These are phyloP conservation scores for Serranus cabrilla DNA, from an alignment of 2,797 vertebrate genomes.

Conservation along the genomic window DNA sequence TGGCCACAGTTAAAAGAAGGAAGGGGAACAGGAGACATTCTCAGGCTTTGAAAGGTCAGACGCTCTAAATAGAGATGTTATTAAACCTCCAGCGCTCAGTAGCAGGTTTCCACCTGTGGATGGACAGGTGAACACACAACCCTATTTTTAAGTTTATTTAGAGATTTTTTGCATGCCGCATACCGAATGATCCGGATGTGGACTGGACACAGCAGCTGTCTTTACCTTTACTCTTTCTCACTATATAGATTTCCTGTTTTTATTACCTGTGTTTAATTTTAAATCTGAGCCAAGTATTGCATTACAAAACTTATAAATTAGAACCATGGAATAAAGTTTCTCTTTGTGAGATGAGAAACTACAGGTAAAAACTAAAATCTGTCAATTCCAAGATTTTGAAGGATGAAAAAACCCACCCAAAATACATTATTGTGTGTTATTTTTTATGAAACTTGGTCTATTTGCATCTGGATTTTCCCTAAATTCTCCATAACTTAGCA, in stretches of 20 bases:
- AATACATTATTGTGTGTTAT: too few species aligned
- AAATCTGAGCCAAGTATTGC: too few species aligned
- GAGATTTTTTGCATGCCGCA: slow-evolving; percentile 25
- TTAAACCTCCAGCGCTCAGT: slow-evolving; percentile 42
- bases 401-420: too few species aligned
- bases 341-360: neutral
- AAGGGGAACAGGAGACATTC: slow-evolving; percentile 61
- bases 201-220: neutral
- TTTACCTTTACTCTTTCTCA: neutral
- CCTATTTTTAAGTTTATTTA: slow-evolving; percentile 30
- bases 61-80: slow-evolving; percentile 58
- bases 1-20: slow-evolving; percentile 67
- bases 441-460: too few species aligned
- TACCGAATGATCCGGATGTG: neutral
- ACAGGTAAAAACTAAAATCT: too few species aligned
- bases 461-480: too few species aligned
- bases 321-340: neutral
- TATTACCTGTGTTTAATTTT: too few species aligned
- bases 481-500: too few species aligned
- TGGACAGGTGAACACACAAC: slow-evolving; percentile 33
- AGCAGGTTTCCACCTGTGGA: slow-evolving; percentile 59
- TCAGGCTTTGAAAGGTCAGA: slow-evolving; percentile 66
- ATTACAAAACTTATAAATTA: too few species aligned
- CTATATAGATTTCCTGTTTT: too few species aligned
- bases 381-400: too few species aligned